Evolutionary conservation across 2,797 vertebrate species (phyloP), one percentile per base, ranked within the genome.

Genomic region (Oreochromis grahami): DNA sequence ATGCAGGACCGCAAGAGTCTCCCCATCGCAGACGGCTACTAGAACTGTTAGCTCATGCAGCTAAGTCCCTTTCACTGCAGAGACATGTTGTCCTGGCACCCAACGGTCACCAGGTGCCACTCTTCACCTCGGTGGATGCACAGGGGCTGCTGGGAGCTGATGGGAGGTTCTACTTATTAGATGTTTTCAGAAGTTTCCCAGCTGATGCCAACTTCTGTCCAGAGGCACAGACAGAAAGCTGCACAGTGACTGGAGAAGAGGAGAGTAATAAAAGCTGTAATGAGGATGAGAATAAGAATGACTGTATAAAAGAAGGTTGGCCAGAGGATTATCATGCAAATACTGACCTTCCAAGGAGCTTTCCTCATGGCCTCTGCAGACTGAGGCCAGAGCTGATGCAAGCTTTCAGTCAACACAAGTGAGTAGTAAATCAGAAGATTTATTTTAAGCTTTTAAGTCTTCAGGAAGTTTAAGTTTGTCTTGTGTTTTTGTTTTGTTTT

Each of bases 111-210:
- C 83, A 91, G 43, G 92, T 96, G 36, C 93, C 96, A 0, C 92
- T 97, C 58, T 97, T 97, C 91, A 97, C 97, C 21, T 95, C 97
- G 13, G 84, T 95, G 78, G 97, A 97, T 4, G 95, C 96, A 19
- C 96, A 97, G 88, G 97, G 97, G 8, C 93, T 97, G 43, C 68
- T 97, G 83, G 97, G 97, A 6, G 96, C 96, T 5, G 97, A 97
- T 52, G 93, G 96, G 2, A 94, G 97, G 55, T 96, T 94, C 87
- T 97, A 97, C 89, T 51, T 97, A 81, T 91, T 97, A 53, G 96
- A 97, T 87, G 94, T 97, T 29, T 96, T 97, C 85, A 96, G 96
- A 78, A 96, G 84, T 78, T 94, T 96, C 63, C 97, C 97, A 8
- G 94, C 95, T 21, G 97, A 97, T 88, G 94, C 93, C 86, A 97